Evolutionary conservation across 35 echinoderm and acorn worm genomes (phyloP).

Genomic region (Ptychodera flava): DNA sequence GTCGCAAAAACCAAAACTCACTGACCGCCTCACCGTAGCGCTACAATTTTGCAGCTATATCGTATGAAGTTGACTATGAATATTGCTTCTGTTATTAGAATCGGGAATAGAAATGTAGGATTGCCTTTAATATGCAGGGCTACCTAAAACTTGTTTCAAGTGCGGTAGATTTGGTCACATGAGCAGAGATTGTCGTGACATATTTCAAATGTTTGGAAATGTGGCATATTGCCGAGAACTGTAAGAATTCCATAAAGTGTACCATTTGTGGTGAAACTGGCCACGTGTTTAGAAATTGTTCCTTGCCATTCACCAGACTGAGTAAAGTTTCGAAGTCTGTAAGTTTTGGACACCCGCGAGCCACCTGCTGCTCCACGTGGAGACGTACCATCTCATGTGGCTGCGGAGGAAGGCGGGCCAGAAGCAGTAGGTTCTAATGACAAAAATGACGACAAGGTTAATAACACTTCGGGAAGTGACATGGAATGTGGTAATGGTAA

Average conservation of each 20-base stretch:
- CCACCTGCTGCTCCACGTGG: too few species aligned
- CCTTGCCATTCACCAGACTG: slow-evolving; percentile 24
- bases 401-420: too few species aligned
- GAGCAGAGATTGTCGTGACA: background rate
- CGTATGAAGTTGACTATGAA: slow-evolving; percentile 14
- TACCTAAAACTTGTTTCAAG: slow-evolving; percentile 21
- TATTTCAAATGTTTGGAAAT: slow-evolving; percentile 18
- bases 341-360: too few species aligned
- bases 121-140: slow-evolving; percentile 17
- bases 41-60: slow-evolving; percentile 24
- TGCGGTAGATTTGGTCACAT: slow-evolving; percentile 6
- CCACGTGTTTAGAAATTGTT: slow-evolving; percentile 20
- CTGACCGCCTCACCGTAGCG: too few species aligned
- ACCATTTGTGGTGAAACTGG: slow-evolving; percentile 17
- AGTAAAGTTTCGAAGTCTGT: background rate
- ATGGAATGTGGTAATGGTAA: too few species aligned
- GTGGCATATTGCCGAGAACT: slow-evolving; percentile 14
- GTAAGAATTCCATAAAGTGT: slow-evolving; percentile 16
- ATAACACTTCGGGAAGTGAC: too few species aligned
- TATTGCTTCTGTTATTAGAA: slow-evolving; percentile 4
- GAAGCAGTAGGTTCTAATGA: too few species aligned
- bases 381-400: too few species aligned
- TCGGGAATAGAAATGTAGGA: slow-evolving; percentile 7
- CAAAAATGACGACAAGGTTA: too few species aligned
- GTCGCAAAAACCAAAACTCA: too few species aligned